Percentiles rank a stretch among this genome's conserved stretches.
Conservation (phyloP, 2,888 invertebrate species). For the Trachelus troglodyta region DNA sequence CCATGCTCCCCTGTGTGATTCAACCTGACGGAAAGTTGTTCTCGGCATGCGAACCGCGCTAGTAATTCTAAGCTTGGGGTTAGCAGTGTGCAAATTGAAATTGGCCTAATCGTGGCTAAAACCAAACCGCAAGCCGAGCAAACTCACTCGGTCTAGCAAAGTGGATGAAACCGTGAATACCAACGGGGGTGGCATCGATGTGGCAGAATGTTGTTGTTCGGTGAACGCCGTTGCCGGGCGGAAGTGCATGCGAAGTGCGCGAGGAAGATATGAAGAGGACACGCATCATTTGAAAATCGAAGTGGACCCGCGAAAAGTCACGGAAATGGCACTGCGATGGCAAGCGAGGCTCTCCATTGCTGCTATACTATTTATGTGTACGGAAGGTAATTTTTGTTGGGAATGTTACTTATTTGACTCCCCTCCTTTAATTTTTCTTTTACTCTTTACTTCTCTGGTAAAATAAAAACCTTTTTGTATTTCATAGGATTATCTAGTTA, state of each 20-base stretch:
- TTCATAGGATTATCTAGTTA: not conserved
- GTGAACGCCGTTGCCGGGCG: not conserved
- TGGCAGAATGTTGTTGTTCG: not conserved
- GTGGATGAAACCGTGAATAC: not conserved
- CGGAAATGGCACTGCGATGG: conserved; percentile 65
- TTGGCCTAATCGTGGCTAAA: conserved; percentile 19
- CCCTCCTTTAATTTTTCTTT: not conserved
- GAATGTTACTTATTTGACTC: not conserved
- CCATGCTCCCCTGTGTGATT: not conserved
- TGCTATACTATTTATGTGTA: conserved; percentile 64
- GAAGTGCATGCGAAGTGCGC: not conserved
- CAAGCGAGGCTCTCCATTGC: conserved; percentile 64
- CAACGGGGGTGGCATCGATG: not conserved
- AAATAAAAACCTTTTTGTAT: not conserved
- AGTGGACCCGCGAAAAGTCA: conserved; percentile 33
- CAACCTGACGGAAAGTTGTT: conserved; percentile 8
- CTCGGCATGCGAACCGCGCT: conserved; percentile 1
- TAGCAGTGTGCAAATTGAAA: conserved; percentile 13
- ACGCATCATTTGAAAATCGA: conserved; percentile 10
- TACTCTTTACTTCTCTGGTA: not conserved
- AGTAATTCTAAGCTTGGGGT: not conserved
- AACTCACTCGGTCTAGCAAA: not conserved
- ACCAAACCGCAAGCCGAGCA: conserved; percentile 12
- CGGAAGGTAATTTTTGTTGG: conserved; percentile 54
- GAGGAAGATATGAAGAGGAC: conserved; percentile 1